Conservation (phyloP, 2,888 invertebrate genomes). For the Drosophila picticornis region DNA sequence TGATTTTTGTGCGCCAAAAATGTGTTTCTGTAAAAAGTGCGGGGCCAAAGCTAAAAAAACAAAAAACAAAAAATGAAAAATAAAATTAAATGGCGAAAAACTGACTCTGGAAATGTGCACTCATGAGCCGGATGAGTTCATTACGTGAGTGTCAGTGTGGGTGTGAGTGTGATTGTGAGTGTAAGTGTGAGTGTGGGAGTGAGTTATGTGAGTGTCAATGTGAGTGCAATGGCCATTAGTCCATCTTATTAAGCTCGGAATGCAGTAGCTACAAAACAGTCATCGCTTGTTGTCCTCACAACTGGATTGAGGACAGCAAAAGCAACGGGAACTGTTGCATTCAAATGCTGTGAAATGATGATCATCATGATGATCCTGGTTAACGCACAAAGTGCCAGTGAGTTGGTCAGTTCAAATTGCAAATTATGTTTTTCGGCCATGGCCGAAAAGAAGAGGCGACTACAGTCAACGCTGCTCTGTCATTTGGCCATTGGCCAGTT, state of each 20-base stretch:
- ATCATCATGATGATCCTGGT: constrained; percentile 9
- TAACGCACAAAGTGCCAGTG: background rate
- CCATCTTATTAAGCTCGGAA: constrained; percentile 18
- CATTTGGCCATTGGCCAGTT: constrained; percentile 18
- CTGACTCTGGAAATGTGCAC: background rate
- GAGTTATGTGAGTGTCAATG: background rate
- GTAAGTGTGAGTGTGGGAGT: too few species aligned
- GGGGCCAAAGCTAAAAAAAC: background rate
- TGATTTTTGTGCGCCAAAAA: background rate
- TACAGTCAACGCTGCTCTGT: constrained; percentile 27
- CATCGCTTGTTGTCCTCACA: constrained; percentile 18
- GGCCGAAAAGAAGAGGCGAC: constrained; percentile 31
- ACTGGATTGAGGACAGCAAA: constrained; percentile 6
- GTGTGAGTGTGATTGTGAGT: too few species aligned
- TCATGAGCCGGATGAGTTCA: background rate
- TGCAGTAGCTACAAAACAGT: constrained; percentile 1
- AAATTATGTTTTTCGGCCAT: constrained; percentile 70
- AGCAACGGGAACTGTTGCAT: constrained; percentile 27
- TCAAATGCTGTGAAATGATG: constrained; percentile 38
- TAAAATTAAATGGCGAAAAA: background rate
- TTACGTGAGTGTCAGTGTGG: too few species aligned
- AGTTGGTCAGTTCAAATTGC: constrained; percentile 61
- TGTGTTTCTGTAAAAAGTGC: background rate
- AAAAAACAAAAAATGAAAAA: background rate
- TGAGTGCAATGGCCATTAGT: constrained; percentile 37